Base-by-base conservation (phyloP, 2,888 invertebrate genomes). In the Arctia plantaginis region DNA sequence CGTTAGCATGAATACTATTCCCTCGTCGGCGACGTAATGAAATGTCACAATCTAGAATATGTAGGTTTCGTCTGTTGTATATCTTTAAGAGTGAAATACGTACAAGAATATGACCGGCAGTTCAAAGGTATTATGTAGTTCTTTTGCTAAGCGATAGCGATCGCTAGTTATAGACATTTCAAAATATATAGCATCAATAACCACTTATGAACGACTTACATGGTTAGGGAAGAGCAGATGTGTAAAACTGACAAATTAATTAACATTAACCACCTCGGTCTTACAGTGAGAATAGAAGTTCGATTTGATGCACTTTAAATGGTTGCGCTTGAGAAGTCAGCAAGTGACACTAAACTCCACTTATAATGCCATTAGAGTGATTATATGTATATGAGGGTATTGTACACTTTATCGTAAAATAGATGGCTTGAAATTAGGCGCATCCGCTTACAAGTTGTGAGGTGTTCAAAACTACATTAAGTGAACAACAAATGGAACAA, bases 391-490 rank as follows among this genome's bases (percentile, higher is more conserved):
- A 83, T 78, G 76, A 71, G 66, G 70, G 77, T 78, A 79, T 77
- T 77, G 77, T 83, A 79, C 80, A 80, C 74, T 75, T 80, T 78
- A 79, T 75, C 77, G 75, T 79, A 76, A 80, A 81, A 77, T 79
- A 74, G 74, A 77, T 77, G 77, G 73, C 73, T 75, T 77, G 62
- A 76, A 83, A 81, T 82, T 83, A 82, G 80, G 66, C 66, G 71
- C 81, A 81, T 85, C 83, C 83, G 85, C 77, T 73, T 71, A 70
- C 64, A 72, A 74, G 74, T 74, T 80, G 80, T 71, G 75, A 85
- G 85, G 83, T 85, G 83, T 84, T 85, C 85, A 85, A 82, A 84
- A 83, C 73, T 74, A 85, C 85, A 85, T 84, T 83, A 84, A 77
- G 73, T 73, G 79, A 80, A 72, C 83, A 85, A 73, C 73, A 67